Evolutionary conservation across 2,797 vertebrate species (phyloP).

Genomic region (Meda fulgida): DNA sequence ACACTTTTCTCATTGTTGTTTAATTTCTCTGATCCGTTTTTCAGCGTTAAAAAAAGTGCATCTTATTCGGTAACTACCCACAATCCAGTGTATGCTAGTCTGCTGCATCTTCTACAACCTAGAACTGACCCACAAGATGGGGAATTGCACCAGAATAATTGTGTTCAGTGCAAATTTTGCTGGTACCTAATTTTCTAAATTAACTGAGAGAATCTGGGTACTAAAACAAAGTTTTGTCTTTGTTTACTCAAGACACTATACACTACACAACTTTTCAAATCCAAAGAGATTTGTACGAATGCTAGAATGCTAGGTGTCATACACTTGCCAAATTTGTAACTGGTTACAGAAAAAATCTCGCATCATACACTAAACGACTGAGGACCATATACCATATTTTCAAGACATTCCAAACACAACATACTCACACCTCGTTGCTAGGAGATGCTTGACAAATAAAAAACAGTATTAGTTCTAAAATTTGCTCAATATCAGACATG

Average conservation of each 20-base stretch:
- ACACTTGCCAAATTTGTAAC: neutral
- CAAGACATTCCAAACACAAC: neutral
- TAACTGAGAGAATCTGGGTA: neutral
- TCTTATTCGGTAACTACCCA: neutral
- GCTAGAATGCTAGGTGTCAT: neutral
- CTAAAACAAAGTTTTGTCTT: neutral
- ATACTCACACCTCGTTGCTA: neutral
- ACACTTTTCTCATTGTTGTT: neutral
- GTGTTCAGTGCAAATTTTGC: neutral
- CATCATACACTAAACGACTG: neutral
- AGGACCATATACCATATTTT: neutral
- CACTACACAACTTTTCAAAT: neutral
- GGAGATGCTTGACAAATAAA: neutral
- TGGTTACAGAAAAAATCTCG: neutral
- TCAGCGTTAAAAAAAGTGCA: neutral
- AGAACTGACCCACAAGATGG: neutral
- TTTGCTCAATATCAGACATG: neutral
- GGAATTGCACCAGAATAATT: neutral
- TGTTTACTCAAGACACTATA: neutral
- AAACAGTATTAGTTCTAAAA: neutral
- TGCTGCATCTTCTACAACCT: neutral
- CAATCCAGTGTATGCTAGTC: neutral
- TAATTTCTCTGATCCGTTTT: neutral
- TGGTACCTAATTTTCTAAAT: neutral
- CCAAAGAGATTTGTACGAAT: neutral